phyloP scores from a whole-genome alignment of 2,797 vertebrate genomes.

The Argentina silus region DNA sequence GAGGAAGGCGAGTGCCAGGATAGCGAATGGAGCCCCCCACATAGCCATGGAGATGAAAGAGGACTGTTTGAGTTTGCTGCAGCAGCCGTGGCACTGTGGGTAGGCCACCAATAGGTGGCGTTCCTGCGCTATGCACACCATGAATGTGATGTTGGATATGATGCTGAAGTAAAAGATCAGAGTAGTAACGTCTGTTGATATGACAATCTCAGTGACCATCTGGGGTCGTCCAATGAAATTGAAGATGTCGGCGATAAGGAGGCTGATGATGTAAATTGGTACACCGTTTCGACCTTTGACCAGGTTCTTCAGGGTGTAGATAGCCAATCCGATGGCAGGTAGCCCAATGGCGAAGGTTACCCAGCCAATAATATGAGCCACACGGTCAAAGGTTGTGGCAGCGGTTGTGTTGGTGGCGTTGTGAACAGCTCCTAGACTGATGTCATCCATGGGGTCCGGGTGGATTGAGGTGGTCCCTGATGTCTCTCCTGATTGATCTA shows the following conservation, averaged over 20 bases:
- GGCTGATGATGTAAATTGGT: constrained; percentile 61
- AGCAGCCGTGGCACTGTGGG: constrained; percentile 56
- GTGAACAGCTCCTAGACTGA: background rate
- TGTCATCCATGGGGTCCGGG: constrained; percentile 39
- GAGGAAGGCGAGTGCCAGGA: constrained; percentile 60
- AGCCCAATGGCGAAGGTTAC: constrained; percentile 64
- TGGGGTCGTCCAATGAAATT: constrained; percentile 63
- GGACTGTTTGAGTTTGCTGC: constrained; percentile 33
- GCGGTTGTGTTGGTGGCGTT: constrained; percentile 18
- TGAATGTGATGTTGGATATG: constrained; percentile 65
- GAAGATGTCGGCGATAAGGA: constrained; percentile 69
- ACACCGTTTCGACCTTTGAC: constrained; percentile 60
- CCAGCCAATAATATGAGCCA: constrained; percentile 62
- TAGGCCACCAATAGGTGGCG: constrained; percentile 62
- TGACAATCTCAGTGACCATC: fast-evolving
- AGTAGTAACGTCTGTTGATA: constrained; percentile 42
- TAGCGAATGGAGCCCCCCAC: constrained; percentile 52
- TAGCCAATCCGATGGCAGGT: constrained; percentile 63
- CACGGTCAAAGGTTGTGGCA: background rate
- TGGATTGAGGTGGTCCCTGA: background rate
- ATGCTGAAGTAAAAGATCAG: constrained; percentile 68
- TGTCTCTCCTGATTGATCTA: background rate
- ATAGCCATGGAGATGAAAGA: constrained; percentile 38
- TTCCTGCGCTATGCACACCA: constrained; percentile 69
- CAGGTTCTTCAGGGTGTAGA: constrained; percentile 67